phyloP scores from a whole-genome alignment of 2,888 invertebrate species.

The Ichneumon xanthorius region DNA sequence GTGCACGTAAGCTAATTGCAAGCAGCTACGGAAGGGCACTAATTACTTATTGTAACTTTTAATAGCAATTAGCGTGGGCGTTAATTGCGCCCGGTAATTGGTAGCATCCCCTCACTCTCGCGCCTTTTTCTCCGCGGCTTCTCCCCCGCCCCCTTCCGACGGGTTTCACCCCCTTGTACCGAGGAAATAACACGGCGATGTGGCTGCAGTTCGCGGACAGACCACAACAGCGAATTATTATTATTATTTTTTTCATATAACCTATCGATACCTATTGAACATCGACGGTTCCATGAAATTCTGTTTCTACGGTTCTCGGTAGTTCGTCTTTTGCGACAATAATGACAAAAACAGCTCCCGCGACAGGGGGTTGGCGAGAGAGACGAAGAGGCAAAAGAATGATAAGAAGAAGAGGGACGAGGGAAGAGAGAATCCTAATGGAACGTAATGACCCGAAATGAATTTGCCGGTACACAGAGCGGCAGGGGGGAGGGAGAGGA shows the following conservation, averaged over 20 bases:
- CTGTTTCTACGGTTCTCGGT: slow-evolving; percentile 8
- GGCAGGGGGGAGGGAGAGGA: slow-evolving; percentile 18
- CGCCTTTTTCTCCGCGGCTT: slow-evolving; percentile 35
- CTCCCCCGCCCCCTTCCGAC: slow-evolving; percentile 28
- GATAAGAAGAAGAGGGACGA: slow-evolving; percentile 17
- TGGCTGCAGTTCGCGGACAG: slow-evolving; percentile 42
- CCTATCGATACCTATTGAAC: not conserved
- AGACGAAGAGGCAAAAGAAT: slow-evolving; percentile 9
- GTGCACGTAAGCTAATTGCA: slow-evolving; percentile 78
- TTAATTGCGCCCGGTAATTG: slow-evolving; percentile 81
- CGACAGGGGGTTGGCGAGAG: not conserved
- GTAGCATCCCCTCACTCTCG: slow-evolving; percentile 70
- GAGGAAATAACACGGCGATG: slow-evolving; percentile 54
- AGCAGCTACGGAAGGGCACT: slow-evolving; percentile 76
- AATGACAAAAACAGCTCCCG: slow-evolving; percentile 13
- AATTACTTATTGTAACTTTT: slow-evolving; percentile 82
- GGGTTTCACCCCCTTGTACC: slow-evolving; percentile 59
- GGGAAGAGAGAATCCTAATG: slow-evolving; percentile 46
- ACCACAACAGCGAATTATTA: slow-evolving; percentile 8
- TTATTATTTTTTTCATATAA: not conserved
- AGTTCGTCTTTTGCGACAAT: not conserved
- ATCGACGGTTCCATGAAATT: not conserved
- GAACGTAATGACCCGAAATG: slow-evolving; percentile 63
- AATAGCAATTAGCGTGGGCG: slow-evolving; percentile 77
- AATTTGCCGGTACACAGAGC: slow-evolving; percentile 52